These are phyloP conservation scores for Neoitamus cyanurus DNA, from an alignment of 2,888 invertebrate species.

Conservation along the genomic window DNA sequence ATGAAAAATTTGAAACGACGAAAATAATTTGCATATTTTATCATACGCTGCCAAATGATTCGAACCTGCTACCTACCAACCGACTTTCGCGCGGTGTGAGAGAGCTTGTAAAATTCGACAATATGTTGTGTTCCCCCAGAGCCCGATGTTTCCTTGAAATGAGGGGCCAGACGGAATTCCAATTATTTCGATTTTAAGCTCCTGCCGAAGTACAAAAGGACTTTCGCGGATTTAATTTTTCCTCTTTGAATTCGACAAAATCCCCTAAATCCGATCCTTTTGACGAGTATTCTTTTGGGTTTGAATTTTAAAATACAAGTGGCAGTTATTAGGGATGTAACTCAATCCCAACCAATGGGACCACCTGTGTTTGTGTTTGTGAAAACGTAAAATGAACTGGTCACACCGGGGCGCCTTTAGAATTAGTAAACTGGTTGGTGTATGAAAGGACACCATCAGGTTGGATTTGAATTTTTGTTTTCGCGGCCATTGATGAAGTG, in stretches of 20 bases:
- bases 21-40: constrained; percentile 47
- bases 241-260: constrained; percentile 17
- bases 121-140: constrained; percentile 26
- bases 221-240: constrained; percentile 40
- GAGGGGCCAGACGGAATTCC: constrained; percentile 34
- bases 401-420: not conserved
- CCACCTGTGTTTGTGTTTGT: not conserved
- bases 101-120: not conserved
- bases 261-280: constrained; percentile 45
- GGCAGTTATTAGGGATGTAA: not conserved
- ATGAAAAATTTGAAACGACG: constrained; percentile 35
- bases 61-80: not conserved
- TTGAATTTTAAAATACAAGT: constrained; percentile 32
- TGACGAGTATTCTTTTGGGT: constrained; percentile 9
- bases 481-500: too few relatives aligned
- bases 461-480: too few relatives aligned
- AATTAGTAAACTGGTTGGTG: not conserved
- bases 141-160: not conserved
- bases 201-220: constrained; percentile 38
- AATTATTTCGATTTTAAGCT: constrained; percentile 48
- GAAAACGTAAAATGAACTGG: not conserved
- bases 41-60: constrained; percentile 11
- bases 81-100: not conserved
- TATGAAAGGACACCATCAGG: too few relatives aligned
- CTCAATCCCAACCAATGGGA: not conserved